phyloP scores from a whole-genome alignment of 2,797 vertebrate species.

The Natrix natrix region DNA sequence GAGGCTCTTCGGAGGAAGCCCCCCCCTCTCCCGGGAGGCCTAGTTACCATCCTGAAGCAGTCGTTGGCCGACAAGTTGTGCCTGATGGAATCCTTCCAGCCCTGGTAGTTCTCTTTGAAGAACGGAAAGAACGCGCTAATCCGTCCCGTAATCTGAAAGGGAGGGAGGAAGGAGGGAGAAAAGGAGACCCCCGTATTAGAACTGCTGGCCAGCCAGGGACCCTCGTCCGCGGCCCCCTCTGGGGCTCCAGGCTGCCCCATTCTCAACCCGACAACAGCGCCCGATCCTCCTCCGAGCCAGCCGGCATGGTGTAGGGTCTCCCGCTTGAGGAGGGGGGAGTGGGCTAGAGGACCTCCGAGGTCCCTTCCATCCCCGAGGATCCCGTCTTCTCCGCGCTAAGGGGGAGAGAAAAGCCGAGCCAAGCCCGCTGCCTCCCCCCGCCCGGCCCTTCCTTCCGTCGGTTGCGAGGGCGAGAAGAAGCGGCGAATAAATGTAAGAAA shows the following conservation, averaged over 20 bases:
- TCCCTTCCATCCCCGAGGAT: not conserved
- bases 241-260: not conserved
- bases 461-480: not conserved
- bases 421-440: not conserved
- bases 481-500: not conserved
- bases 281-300: not conserved
- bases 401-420: not conserved
- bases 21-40: not conserved
- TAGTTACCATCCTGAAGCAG: conserved; percentile 85
- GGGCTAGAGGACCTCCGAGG: not conserved
- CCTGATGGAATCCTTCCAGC: conserved; percentile 88
- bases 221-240: not conserved
- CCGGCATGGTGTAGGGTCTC: not conserved
- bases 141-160: conserved; percentile 82
- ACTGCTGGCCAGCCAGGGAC: not conserved
- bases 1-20: not conserved
- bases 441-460: not conserved
- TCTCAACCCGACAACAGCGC: not conserved
- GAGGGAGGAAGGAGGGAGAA: not conserved
- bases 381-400: not conserved
- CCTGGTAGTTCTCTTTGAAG: conserved; percentile 87
- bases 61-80: conserved; percentile 90
- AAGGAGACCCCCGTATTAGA: not conserved
- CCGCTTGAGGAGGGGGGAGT: not conserved
- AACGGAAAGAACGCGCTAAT: conserved; percentile 85